Percentiles rank a stretch among this genome's conserved stretches.
Evolutionary conservation across 2,113 vertebrate genomes (phyloP).

Genomic region (Oriolus oriolus): DNA sequence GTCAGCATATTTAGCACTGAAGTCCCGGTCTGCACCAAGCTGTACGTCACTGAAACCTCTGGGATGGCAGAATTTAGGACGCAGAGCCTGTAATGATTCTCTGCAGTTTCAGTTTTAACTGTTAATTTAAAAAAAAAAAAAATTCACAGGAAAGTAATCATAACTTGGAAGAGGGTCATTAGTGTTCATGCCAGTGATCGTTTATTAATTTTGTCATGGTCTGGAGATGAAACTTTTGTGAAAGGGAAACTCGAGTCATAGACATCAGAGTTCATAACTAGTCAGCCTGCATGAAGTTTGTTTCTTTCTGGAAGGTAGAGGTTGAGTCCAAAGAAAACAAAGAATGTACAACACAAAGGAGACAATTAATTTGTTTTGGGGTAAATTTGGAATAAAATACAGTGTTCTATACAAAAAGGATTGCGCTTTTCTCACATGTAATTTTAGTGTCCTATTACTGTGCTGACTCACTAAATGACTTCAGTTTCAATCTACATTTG

Average conservation of each 20-base stretch:
- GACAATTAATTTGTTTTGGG: background rate
- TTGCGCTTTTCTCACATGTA: background rate
- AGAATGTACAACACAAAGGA: background rate
- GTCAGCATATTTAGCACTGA: background rate
- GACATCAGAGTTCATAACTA: background rate
- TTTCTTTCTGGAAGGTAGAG: constrained; percentile 28
- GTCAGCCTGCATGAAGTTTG: background rate
- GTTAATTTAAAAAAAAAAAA: background rate
- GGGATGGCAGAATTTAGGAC: background rate
- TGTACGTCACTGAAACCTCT: background rate
- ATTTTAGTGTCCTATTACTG: constrained; percentile 14
- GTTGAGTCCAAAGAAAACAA: background rate
- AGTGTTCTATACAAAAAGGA: background rate
- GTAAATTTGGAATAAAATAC: background rate
- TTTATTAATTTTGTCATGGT: constrained; percentile 31
- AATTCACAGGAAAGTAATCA: background rate
- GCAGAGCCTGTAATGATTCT: background rate
- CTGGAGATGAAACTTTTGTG: constrained; percentile 28
- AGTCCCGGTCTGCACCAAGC: background rate
- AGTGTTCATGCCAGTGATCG: background rate
- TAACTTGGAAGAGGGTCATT: constrained; percentile 33
- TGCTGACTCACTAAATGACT: constrained; percentile 8
- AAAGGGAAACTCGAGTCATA: constrained; percentile 26
- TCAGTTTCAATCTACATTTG: background rate
- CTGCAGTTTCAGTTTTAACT: background rate